A percentile compares a stretch with the other conserved stretches of the same genome.
These are phyloP conservation scores for Halcyon badia DNA, from an alignment of 2,797 vertebrate genomes.

Conservation along the genomic window DNA sequence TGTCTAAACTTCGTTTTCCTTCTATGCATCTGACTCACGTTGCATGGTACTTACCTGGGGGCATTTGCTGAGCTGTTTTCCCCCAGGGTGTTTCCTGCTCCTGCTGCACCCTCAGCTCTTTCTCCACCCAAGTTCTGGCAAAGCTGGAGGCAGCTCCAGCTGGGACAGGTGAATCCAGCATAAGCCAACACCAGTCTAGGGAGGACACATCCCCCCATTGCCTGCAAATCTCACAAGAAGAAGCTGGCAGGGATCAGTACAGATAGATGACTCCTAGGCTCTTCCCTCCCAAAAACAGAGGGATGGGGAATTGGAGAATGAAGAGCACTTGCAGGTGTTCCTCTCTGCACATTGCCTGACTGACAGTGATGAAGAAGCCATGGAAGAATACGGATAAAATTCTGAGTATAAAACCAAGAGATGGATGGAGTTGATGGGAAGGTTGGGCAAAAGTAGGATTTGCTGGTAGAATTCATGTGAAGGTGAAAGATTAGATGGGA, in stretches of 20 bases:
- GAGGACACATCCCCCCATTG: background rate
- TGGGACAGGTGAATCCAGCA: background rate
- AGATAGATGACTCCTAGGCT: background rate
- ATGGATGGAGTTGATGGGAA: background rate
- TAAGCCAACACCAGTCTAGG: background rate
- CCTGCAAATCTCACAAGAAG: accelerated
- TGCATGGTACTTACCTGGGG: accelerated
- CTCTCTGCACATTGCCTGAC: background rate
- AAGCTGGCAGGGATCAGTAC: background rate
- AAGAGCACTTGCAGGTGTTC: background rate
- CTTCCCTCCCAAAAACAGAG: background rate
- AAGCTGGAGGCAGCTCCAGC: background rate
- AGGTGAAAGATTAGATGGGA: background rate
- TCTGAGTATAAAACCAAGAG: background rate
- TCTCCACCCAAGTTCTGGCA: background rate
- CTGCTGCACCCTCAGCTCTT: background rate
- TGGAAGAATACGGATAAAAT: background rate
- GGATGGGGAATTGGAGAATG: accelerated
- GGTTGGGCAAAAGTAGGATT: background rate
- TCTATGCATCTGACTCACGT: accelerated
- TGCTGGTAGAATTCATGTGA: background rate
- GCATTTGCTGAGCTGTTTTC: background rate
- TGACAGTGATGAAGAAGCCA: background rate
- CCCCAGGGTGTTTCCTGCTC: background rate
- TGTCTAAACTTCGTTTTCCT: background rate